Evolutionary conservation across 2,113 vertebrate species (phyloP), one percentile per base, ranked within the genome.

Genomic region (Bos javanicus): DNA sequence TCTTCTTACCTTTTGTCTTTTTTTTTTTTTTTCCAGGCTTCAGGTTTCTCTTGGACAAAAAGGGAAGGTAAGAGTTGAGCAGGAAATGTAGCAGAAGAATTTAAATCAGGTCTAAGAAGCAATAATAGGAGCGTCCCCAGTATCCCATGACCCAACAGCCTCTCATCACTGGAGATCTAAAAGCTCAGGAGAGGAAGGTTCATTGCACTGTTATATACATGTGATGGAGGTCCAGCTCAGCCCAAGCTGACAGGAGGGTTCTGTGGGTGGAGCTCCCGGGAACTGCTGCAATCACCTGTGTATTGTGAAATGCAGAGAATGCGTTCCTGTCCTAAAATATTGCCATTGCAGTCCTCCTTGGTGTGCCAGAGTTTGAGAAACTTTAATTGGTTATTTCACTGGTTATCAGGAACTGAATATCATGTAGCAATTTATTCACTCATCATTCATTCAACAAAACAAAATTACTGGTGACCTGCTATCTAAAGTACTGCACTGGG

Each of bases 1-100:
- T 64, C 78, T 57, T 83, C 91, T 97, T 97, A 98, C 97, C 89
- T 98, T 87, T 87, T 14, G 46, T 48, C 94, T 91, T 59, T 52
- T 28, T 54, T 57, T 81, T 59, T 82, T 15, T 56, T 48, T 48
- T 13, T 1, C 2, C n/a, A 39, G 39, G 7, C 48, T 88, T 67
- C 12, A 17, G 17, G 23, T 76, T 93, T 71, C 39, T 87, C 52
- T 54, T 92, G 46, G 88, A 89, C 33, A 30, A 89, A 62, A 95
- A 93, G 60, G 2, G 91, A 48, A 78, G 28, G 39, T 39, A 62
- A 59, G 14, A 88, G 28, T 30, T 16, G 50, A 87, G 48, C 19
- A 87, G 84, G 39, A 50, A 88, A 88, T 9, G 2, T 25, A 14
- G 64, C 64, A 57, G 81, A 60, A 95, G 57, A 88, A 74, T 12